Conservation (phyloP, 2,888 invertebrate species). For the Cheilosia urbana region DNA sequence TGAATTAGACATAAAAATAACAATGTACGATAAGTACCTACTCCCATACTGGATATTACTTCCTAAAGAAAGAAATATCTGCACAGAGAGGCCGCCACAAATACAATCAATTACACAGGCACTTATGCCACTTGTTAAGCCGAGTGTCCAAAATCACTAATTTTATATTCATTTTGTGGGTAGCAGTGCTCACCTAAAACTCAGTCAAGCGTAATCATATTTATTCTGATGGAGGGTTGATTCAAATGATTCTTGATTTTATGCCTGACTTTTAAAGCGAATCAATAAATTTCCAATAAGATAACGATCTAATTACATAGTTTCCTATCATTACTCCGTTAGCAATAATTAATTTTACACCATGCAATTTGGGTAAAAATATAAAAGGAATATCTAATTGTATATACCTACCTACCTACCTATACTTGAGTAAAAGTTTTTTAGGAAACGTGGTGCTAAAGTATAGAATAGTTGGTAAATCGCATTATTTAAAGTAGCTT, state of each 20-base stretch:
- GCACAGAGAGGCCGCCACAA: too few relatives aligned
- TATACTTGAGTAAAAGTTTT: too few relatives aligned
- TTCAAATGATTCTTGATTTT: not conserved
- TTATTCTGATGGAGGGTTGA: slow-evolving; percentile 37
- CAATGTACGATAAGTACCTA: too few relatives aligned
- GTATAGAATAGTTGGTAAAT: too few relatives aligned
- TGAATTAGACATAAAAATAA: too few relatives aligned
- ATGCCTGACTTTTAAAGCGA: not conserved
- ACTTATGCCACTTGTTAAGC: too few relatives aligned
- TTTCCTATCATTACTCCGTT: slow-evolving; percentile 37
- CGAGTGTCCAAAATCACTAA: not conserved
- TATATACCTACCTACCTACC: too few relatives aligned
- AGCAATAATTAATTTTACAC: slow-evolving; percentile 34
- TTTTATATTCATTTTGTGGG: not conserved
- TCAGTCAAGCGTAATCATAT: slow-evolving; percentile 38
- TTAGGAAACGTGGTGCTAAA: too few relatives aligned
- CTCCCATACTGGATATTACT: too few relatives aligned
- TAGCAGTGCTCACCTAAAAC: not conserved
- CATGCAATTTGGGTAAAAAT: not conserved
- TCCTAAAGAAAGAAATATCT: too few relatives aligned
- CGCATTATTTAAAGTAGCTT: too few relatives aligned
- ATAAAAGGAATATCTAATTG: not conserved
- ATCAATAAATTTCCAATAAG: slow-evolving; percentile 30
- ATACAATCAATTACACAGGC: too few relatives aligned
- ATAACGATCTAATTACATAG: slow-evolving; percentile 46